phyloP scores from a whole-genome alignment of 1,140 invertebrate species.

The Alviniconcha marisindica region DNA sequence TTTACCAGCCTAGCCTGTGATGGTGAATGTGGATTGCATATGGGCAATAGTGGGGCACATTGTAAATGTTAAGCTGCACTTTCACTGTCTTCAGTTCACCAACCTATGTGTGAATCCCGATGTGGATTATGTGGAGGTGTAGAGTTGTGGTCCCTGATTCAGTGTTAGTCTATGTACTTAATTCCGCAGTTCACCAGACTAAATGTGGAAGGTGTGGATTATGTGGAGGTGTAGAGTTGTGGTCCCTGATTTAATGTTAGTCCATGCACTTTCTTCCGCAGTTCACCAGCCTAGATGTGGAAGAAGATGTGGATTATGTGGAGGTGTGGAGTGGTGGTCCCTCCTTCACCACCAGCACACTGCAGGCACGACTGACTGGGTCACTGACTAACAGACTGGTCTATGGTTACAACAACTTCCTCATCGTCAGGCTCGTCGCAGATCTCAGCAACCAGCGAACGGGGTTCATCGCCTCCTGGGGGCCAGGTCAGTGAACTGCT shows the following conservation, averaged over 20 bases:
- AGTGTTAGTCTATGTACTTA: not conserved
- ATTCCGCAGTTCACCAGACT: not conserved
- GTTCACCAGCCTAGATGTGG: conserved; percentile 5
- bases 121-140: conserved; percentile 34
- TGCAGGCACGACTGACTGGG: not conserved
- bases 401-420: conserved; percentile 16
- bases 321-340: conserved; percentile 33
- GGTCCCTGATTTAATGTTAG: not conserved
- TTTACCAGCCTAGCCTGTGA: not conserved
- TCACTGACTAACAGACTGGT: not conserved
- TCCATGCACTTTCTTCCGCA: not conserved
- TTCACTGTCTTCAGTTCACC: not conserved
- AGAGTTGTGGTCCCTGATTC: conserved; percentile 7
- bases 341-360: conserved; percentile 9
- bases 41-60: not conserved
- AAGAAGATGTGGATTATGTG: conserved; percentile 31
- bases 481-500: conserved; percentile 1
- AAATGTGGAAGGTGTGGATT: conserved; percentile 28
- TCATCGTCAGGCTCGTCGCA: conserved; percentile 22
- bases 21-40: not conserved
- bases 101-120: not conserved
- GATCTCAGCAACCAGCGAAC: not conserved
- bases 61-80: not conserved
- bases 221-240: conserved; percentile 31
- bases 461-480: conserved; percentile 17